Conservation (phyloP, 1,140 invertebrate species). For the Drosophila funebris region DNA sequence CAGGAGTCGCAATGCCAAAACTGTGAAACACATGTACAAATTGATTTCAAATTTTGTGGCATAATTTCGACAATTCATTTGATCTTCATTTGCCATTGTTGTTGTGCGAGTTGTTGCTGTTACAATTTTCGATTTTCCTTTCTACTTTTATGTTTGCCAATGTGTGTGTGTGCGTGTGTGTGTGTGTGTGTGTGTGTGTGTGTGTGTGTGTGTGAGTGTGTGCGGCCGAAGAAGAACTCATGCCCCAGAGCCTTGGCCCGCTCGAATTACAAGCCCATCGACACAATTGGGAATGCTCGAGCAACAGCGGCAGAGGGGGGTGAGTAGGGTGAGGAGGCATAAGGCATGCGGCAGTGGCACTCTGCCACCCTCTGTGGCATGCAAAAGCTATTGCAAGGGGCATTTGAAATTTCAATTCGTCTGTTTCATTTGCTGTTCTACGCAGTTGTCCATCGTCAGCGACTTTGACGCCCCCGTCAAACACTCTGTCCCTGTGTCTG, state of each 20-base stretch:
- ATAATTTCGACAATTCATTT: slow-evolving; percentile 74
- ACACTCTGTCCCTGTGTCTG: neutral
- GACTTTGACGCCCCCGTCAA: slow-evolving; percentile 4
- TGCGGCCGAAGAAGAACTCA: neutral
- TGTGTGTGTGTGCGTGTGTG: neutral
- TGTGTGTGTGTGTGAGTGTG: neutral
- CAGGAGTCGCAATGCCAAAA: neutral
- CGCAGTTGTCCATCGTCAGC: slow-evolving; percentile 55
- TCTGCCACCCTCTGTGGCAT: slow-evolving; percentile 23
- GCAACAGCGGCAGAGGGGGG: neutral
- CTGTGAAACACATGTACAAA: slow-evolving; percentile 66
- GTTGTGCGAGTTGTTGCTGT: slow-evolving; percentile 27
- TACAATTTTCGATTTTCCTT: slow-evolving; percentile 44
- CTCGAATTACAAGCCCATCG: slow-evolving; percentile 70
- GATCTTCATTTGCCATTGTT: slow-evolving; percentile 56
- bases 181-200: neutral
- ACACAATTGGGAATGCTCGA: slow-evolving; percentile 38
- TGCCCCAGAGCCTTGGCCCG: slow-evolving; percentile 39
- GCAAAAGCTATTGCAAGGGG: slow-evolving; percentile 29
- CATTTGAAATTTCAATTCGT: slow-evolving; percentile 47
- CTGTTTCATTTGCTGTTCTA: slow-evolving; percentile 40
- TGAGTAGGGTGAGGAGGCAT: neutral
- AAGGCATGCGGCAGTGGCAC: neutral
- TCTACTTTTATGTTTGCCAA: neutral
- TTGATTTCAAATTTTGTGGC: slow-evolving; percentile 74